Percentiles rank a stretch among this genome's conserved stretches.
Conservation (phyloP, 2,888 invertebrate genomes). For the Diarsia brunnea region DNA sequence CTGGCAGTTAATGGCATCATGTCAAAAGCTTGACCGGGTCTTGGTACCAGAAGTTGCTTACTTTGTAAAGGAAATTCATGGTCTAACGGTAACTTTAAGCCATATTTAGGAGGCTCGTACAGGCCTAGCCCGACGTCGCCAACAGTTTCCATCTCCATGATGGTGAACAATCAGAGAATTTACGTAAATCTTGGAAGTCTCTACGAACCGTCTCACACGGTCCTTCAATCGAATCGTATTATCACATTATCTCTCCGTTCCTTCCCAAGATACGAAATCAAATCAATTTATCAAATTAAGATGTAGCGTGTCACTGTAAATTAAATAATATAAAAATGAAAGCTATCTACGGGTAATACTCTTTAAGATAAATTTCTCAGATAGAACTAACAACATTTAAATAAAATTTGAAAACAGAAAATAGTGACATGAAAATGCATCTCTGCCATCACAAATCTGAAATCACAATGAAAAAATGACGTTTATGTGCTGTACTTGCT, state of each 20-base stretch:
- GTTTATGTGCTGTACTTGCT: neutral
- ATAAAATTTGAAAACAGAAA: slow-evolving; percentile 47
- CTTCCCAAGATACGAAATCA: slow-evolving; percentile 41
- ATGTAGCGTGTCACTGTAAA: slow-evolving; percentile 11
- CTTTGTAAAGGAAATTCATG: slow-evolving; percentile 94
- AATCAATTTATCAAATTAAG: slow-evolving; percentile 44
- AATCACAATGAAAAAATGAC: slow-evolving; percentile 35
- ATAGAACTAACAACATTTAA: slow-evolving; percentile 18
- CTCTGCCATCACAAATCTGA: slow-evolving; percentile 39
- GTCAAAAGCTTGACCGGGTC: slow-evolving; percentile 92
- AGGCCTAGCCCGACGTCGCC: slow-evolving; percentile 66
- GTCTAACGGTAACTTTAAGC: slow-evolving; percentile 94
- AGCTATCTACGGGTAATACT: neutral
- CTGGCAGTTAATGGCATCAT: slow-evolving; percentile 93
- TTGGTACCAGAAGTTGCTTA: slow-evolving; percentile 92
- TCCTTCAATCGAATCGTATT: slow-evolving; percentile 28
- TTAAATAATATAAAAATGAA: slow-evolving; percentile 14
- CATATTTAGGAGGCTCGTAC: slow-evolving; percentile 91
- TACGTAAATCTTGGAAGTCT: slow-evolving; percentile 17
- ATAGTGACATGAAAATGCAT: slow-evolving; percentile 41
- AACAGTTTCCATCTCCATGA: slow-evolving; percentile 72
- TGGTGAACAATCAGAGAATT: slow-evolving; percentile 31
- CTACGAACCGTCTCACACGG: slow-evolving; percentile 19
- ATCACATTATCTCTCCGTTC: slow-evolving; percentile 48
- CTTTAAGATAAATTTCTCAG: slow-evolving; percentile 19